Evolutionary conservation across 2,113 vertebrate genomes (phyloP).

Genomic region (Serilophus lunatus): DNA sequence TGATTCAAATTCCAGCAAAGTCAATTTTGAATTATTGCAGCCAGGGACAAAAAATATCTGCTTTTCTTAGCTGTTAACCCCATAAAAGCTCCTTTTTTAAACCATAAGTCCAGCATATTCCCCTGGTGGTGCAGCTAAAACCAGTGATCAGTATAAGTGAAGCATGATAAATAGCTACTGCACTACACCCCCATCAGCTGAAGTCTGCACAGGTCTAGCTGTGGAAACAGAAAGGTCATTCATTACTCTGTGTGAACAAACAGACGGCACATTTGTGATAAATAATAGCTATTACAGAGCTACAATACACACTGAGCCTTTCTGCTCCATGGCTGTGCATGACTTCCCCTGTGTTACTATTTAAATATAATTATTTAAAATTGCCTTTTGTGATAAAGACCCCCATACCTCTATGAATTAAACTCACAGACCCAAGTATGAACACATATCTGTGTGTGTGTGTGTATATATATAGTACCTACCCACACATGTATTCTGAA

Average conservation of each 20-base stretch:
- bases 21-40: slow-evolving; percentile 8
- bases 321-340: slow-evolving; percentile 46
- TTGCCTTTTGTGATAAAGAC: not conserved
- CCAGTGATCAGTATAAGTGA: slow-evolving; percentile 72
- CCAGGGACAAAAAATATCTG: not conserved
- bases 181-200: slow-evolving; percentile 43
- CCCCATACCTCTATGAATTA: not conserved
- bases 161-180: slow-evolving; percentile 75
- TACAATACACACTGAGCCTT: slow-evolving; percentile 68
- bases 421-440: not conserved
- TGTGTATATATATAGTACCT: not conserved
- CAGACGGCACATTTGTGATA: slow-evolving; percentile 75
- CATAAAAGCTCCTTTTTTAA: slow-evolving; percentile 11
- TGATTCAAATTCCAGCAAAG: slow-evolving; percentile 33
- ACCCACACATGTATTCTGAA: not conserved
- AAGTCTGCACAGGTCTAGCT: slow-evolving; percentile 63
- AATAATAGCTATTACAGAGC: slow-evolving; percentile 77
- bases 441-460: accelerated
- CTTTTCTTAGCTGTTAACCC: slow-evolving; percentile 44
- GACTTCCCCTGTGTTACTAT: slow-evolving; percentile 18
- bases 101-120: slow-evolving; percentile 24
- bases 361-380: slow-evolving; percentile 50
- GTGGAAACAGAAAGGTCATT: slow-evolving; percentile 80
- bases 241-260: slow-evolving; percentile 77
- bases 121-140: slow-evolving; percentile 43